phyloP scores from a whole-genome alignment of 2,797 vertebrate genomes.

The Lepilemur septentrionalis region DNA sequence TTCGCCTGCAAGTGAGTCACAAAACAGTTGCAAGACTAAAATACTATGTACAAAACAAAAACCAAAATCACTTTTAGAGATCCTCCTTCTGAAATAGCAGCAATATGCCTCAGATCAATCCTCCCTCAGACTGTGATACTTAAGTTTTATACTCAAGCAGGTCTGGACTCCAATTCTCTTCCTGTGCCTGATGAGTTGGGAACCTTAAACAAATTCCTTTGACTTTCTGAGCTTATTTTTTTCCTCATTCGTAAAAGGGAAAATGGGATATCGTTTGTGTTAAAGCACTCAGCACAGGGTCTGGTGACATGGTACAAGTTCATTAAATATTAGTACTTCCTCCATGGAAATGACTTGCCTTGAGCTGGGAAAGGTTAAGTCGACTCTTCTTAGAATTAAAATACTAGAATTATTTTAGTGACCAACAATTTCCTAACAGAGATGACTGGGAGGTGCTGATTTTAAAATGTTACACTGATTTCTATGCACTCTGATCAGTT shows the following conservation, averaged over 20 bases:
- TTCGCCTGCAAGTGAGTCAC: slow-evolving; percentile 1
- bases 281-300: neutral
- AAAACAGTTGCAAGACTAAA: neutral
- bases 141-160: neutral
- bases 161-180: neutral
- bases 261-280: neutral
- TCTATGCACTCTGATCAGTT: neutral
- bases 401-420: neutral
- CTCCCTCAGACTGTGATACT: neutral
- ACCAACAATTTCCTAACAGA: neutral
- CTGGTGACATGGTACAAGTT: neutral
- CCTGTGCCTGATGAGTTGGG: neutral
- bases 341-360: neutral
- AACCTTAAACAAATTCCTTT: neutral
- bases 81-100: neutral
- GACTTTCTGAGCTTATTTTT: neutral
- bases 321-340: neutral
- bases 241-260: neutral
- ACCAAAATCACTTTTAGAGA: neutral
- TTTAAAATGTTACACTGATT: neutral
- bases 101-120: neutral
- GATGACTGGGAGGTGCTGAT: neutral
- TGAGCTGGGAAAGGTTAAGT: neutral
- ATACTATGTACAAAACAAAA: neutral
- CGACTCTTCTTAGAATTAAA: neutral